phyloP scores from a whole-genome alignment of 2,888 invertebrate species.

The Stenchaetothrips biformis region DNA sequence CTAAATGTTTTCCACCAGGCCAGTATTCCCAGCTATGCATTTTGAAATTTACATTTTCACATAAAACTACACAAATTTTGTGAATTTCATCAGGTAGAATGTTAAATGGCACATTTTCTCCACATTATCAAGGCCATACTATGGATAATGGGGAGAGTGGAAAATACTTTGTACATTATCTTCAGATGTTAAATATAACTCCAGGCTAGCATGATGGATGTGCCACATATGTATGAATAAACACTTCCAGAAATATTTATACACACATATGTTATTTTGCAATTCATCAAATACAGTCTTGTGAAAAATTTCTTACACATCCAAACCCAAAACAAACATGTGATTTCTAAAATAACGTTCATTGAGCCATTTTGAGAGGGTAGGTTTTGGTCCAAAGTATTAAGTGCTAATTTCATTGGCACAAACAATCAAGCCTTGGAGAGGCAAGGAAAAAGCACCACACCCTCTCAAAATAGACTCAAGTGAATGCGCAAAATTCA shows the following conservation, averaged over 20 bases:
- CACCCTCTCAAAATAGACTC: neutral
- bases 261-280: constrained; percentile 5
- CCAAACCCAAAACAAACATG: constrained; percentile 15
- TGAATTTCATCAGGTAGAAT: constrained; percentile 24
- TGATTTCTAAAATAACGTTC: constrained; percentile 1
- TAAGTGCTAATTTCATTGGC: constrained; percentile 12
- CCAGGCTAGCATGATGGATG: constrained; percentile 6
- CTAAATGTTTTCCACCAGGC: neutral
- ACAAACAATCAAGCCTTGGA: neutral
- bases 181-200: constrained; percentile 24
- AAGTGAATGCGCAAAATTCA: constrained; percentile 12
- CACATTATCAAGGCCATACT: constrained; percentile 8
- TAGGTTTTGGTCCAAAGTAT: constrained; percentile 19
- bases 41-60: constrained; percentile 18
- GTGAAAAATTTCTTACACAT: constrained; percentile 2
- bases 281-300: constrained; percentile 23
- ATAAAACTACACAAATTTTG: constrained; percentile 23
- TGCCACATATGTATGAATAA: constrained; percentile 19
- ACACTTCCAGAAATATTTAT: neutral
- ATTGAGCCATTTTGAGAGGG: constrained; percentile 2
- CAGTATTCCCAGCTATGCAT: neutral
- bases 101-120: constrained; percentile 23
- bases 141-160: constrained; percentile 18
- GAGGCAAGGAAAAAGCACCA: constrained; percentile 1
- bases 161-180: constrained; percentile 24